These are phyloP conservation scores for Iselma pallidipennis DNA, from an alignment of 2,888 invertebrate species.

Conservation along the genomic window DNA sequence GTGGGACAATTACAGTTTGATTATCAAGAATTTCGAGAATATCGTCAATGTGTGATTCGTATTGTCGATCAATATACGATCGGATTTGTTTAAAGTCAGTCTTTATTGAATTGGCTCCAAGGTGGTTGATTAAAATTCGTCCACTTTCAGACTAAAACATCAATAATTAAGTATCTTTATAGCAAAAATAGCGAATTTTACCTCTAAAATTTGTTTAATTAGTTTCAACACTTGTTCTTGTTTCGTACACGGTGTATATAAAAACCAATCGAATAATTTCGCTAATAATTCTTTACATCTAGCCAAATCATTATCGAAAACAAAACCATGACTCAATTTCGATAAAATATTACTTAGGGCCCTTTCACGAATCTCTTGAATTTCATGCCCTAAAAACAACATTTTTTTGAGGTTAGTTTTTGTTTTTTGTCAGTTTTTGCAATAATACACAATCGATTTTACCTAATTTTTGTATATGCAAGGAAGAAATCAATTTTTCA, in stretches of 20 bases:
- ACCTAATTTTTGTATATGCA: conserved; percentile 51
- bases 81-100: conserved; percentile 55
- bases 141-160: conserved; percentile 61
- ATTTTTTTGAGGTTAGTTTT: conserved; percentile 19
- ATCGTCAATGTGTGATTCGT: conserved; percentile 55
- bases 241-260: conserved; percentile 58
- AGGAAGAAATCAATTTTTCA: conserved; percentile 41
- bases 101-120: conserved; percentile 56
- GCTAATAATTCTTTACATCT: conserved; percentile 63
- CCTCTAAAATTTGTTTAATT: conserved; percentile 62
- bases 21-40: conserved; percentile 55
- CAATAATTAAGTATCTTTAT: conserved; percentile 6
- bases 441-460: conserved; percentile 12
- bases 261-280: conserved; percentile 67
- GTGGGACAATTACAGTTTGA: conserved; percentile 54
- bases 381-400: conserved; percentile 48
- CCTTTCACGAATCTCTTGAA: conserved; percentile 54
- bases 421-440: neutral
- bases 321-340: conserved; percentile 67
- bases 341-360: conserved; percentile 56
- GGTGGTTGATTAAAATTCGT: conserved; percentile 58
- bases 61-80: conserved; percentile 55
- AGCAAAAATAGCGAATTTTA: conserved; percentile 43
- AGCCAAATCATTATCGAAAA: conserved; percentile 64
- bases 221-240: conserved; percentile 64